Evolutionary conservation across 2,888 invertebrate species (phyloP), one percentile per base, ranked within the genome.

Genomic region (Loripinus fragilis): DNA sequence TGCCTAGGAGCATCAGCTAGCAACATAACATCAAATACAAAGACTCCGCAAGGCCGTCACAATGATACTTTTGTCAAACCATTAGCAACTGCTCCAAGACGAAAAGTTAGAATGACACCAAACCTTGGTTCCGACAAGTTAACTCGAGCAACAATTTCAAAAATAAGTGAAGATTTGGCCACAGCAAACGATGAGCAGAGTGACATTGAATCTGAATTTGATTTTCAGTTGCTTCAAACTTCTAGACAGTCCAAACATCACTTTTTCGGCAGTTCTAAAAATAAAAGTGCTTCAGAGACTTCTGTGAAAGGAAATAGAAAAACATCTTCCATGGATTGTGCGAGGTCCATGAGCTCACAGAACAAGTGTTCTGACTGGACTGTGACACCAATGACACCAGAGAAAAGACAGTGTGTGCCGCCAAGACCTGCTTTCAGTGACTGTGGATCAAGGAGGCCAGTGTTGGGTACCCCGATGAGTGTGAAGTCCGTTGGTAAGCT

Each of bases 131-230:
- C 70, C 17, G 48, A 65, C 50, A 76, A 71, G 50, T 64, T 66
- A n/a, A 48, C 33, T 30, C 41, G 30, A 41, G 23, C 64, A 65
- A n/a, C n/a, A 20, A 7, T 10, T 5, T n/a, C 2, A 10, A 15
- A 60, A 2, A 10, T 8, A 20, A 23, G 33, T 2, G 15, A 5
- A 55, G 25, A 23, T 5, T 33, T 33, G 7, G 15, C 7, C 20
- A 17, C 15, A 17, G 15, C 7, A 3, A 33, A 60, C 33, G 15
- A 17, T 10, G 60, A 60, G 2, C 30, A 76, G 42, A 64, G 68
- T 71, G 73, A 74, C 73, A 55, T 78, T 70, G 72, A 76, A 25
- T 88, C 89, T 17, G 89, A 88, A 42, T 89, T 89, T 81, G 89
- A 89, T 73, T 71, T 79, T 1, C 38, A 72, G 17, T 71, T 89